Conservation (phyloP, 2,888 invertebrate species). For the Papilio protenor region DNA sequence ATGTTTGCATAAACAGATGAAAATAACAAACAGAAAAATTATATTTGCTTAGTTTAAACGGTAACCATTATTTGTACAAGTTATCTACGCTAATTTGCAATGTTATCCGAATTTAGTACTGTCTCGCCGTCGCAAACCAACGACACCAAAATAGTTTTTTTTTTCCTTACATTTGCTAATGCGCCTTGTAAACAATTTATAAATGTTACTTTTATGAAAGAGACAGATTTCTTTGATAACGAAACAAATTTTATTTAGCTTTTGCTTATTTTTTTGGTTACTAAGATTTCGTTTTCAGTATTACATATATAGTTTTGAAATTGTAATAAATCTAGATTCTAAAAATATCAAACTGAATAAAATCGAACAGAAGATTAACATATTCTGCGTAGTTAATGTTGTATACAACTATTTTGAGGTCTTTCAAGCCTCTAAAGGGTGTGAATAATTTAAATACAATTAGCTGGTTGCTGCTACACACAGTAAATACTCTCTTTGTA, state of each 20-base stretch:
- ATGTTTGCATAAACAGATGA: neutral
- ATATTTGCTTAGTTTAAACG: neutral
- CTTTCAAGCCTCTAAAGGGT: constrained; percentile 26
- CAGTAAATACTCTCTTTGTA: constrained; percentile 28
- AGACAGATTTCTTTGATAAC: constrained; percentile 24
- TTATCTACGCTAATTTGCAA: constrained; percentile 5
- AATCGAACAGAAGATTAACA: too few species aligned
- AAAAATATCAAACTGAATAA: too few species aligned
- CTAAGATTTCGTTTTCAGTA: neutral
- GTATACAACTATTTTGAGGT: neutral
- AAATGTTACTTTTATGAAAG: constrained; percentile 31
- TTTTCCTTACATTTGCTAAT: constrained; percentile 16
- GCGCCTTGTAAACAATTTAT: constrained; percentile 33
- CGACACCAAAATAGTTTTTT: constrained; percentile 12
- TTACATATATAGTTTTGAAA: neutral
- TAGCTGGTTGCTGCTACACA: constrained; percentile 7
- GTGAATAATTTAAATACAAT: constrained; percentile 31
- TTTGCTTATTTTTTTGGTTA: constrained; percentile 20
- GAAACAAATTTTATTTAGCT: constrained; percentile 12
- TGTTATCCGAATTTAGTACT: neutral
- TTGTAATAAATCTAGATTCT: neutral
- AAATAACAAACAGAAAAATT: neutral
- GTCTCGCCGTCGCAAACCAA: constrained; percentile 1
- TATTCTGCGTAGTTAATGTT: neutral
- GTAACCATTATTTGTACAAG: neutral